A percentile compares a stretch with the other conserved stretches of the same genome.
Conservation (phyloP, 2,888 invertebrate species). For the Ormyrus thymus region DNA sequence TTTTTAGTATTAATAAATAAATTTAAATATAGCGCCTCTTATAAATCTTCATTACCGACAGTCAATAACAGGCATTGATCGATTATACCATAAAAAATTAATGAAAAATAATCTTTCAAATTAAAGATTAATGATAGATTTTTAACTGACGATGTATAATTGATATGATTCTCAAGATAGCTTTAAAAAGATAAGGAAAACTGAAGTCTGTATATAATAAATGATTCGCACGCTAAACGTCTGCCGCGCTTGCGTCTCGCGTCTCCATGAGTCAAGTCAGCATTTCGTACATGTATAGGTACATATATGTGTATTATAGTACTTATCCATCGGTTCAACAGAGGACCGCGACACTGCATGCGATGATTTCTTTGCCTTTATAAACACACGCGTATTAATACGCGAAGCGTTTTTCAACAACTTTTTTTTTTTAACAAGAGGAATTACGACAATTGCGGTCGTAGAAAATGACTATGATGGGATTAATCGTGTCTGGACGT, state of each 20-base stretch:
- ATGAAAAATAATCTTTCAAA: neutral
- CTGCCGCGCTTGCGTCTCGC: constrained; percentile 20
- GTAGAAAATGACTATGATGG: constrained; percentile 79
- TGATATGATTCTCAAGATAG: neutral
- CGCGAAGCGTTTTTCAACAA: constrained; percentile 11
- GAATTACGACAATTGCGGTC: constrained; percentile 58
- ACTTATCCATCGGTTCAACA: constrained; percentile 21
- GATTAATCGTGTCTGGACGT: constrained; percentile 88
- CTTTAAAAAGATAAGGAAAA: neutral
- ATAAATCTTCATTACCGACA: no score
- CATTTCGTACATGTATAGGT: neutral
- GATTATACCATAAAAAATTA: no score
- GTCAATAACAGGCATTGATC: no score
- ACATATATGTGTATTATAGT: neutral
- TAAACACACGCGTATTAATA: constrained; percentile 41
- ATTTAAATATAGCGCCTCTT: no score
- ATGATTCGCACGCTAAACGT: no score
- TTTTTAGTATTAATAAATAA: no score
- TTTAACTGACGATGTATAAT: neutral
- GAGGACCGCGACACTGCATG: constrained; percentile 19
- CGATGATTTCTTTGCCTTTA: constrained; percentile 38
- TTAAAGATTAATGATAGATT: neutral
- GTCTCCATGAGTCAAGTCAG: neutral
- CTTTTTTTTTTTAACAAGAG: constrained; percentile 22
- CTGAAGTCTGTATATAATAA: no score